A percentile compares a stretch with the other conserved stretches of the same genome.
Evolutionary conservation across 2,888 invertebrate species (phyloP).

Genomic region (Argynnis bischoffii): DNA sequence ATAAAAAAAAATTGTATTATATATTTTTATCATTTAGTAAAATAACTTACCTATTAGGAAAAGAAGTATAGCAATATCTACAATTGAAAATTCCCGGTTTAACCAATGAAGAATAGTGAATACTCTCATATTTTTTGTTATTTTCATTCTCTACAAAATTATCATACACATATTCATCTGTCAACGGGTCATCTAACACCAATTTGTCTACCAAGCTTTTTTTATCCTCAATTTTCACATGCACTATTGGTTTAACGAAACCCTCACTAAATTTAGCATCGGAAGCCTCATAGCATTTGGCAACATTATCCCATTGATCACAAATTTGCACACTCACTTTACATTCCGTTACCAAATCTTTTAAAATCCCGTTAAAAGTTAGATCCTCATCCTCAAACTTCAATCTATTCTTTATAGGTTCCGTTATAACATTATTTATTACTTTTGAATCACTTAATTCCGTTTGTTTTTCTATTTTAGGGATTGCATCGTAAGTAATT

Average conservation of each 20-base stretch:
- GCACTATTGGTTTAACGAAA: too few species aligned
- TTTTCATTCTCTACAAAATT: background rate
- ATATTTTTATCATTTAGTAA: background rate
- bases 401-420: constrained; percentile 20
- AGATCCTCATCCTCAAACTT: constrained; percentile 30
- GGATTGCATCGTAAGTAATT: background rate
- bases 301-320: constrained; percentile 8
- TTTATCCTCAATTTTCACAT: background rate
- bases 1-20: background rate
- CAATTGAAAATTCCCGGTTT: constrained; percentile 34
- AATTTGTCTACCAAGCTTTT: background rate
- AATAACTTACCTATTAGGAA: constrained; percentile 37
- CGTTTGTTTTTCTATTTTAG: background rate
- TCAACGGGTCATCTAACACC: background rate
- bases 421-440: background rate
- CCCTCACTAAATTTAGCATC: background rate
- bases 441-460: background rate
- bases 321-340: constrained; percentile 14
- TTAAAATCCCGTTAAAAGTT: constrained; percentile 1
- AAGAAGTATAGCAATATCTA: constrained; percentile 34
- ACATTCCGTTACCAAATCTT: constrained; percentile 17
- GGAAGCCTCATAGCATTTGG: background rate
- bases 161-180: constrained; percentile 13
- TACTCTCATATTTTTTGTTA: background rate
- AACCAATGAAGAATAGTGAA: constrained; percentile 30